phyloP scores from a whole-genome alignment of 2,113 vertebrate genomes.

The Menura novaehollandiae region DNA sequence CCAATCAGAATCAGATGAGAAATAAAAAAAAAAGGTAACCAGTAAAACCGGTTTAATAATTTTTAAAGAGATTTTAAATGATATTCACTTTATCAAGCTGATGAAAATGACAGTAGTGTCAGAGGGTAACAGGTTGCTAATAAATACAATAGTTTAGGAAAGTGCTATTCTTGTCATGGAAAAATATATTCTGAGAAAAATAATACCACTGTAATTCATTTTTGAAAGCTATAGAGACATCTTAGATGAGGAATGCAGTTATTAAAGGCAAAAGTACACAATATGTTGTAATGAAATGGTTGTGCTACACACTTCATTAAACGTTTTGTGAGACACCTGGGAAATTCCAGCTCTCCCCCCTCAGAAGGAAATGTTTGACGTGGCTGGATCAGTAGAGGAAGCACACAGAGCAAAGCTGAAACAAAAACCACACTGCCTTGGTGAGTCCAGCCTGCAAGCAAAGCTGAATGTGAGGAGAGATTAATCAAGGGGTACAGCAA shows the following conservation, averaged over 20 bases:
- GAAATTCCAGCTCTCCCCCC: constrained; percentile 70
- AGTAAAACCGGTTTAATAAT: constrained; percentile 67
- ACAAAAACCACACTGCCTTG: background rate
- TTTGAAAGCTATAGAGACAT: constrained; percentile 77
- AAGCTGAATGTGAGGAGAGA: background rate
- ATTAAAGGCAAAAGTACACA: constrained; percentile 80
- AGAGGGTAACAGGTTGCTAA: constrained; percentile 78
- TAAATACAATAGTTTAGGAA: constrained; percentile 79
- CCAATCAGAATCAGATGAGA: background rate
- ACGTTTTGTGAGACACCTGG: constrained; percentile 73
- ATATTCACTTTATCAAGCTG: constrained; percentile 62
- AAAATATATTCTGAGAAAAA: constrained; percentile 71
- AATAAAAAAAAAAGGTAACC: background rate
- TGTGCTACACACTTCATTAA: constrained; percentile 79
- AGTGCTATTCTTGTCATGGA: constrained; percentile 65
- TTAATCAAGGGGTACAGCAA: background rate
- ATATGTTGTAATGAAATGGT: constrained; percentile 83
- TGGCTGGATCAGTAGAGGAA: constrained; percentile 43
- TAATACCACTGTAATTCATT: constrained; percentile 79
- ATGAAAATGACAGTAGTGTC: constrained; percentile 71
- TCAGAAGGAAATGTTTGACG: constrained; percentile 20
- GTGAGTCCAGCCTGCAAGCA: background rate
- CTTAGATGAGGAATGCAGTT: constrained; percentile 76
- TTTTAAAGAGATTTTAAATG: constrained; percentile 71
- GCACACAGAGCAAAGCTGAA: background rate